Conservation (phyloP, 37 sponge, comb jelly and placozoan species). For the Tethya wilhelma region DNA sequence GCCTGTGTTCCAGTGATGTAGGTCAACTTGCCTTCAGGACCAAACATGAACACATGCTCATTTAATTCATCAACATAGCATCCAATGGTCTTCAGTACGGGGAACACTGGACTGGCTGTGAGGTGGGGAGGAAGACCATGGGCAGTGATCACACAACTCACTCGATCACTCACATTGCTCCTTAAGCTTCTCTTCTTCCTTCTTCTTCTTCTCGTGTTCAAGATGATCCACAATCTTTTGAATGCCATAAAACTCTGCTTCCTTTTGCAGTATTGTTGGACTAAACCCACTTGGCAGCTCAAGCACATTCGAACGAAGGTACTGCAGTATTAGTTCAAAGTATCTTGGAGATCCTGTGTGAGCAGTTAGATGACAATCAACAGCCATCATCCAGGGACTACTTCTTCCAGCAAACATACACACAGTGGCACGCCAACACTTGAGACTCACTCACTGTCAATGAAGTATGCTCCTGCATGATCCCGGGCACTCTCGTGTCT, state of each 20-base stretch:
- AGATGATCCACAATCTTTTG: constrained; percentile 46
- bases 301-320: constrained; percentile 40
- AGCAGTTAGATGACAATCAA: background rate
- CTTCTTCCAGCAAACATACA: no score
- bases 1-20: constrained; percentile 40
- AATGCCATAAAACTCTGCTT: constrained; percentile 76
- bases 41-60: constrained; percentile 39
- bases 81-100: constrained; percentile 19
- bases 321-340: constrained; percentile 68
- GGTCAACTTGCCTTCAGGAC: constrained; percentile 22
- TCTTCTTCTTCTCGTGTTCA: constrained; percentile 19
- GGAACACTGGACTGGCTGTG: constrained; percentile 14
- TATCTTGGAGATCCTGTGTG: constrained; percentile 64
- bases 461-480: constrained; percentile 64
- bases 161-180: background rate
- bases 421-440: no score
- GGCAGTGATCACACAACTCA: background rate
- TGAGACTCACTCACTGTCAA: constrained; percentile 60
- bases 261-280: constrained; percentile 29
- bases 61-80: constrained; percentile 52
- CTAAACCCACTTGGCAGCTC: constrained; percentile 37
- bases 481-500: constrained; percentile 53
- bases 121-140: background rate
- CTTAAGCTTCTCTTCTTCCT: background rate
- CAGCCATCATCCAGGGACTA: no score